Evolutionary conservation across 2,888 invertebrate species (phyloP).

Genomic region (Orthosia gracilis): DNA sequence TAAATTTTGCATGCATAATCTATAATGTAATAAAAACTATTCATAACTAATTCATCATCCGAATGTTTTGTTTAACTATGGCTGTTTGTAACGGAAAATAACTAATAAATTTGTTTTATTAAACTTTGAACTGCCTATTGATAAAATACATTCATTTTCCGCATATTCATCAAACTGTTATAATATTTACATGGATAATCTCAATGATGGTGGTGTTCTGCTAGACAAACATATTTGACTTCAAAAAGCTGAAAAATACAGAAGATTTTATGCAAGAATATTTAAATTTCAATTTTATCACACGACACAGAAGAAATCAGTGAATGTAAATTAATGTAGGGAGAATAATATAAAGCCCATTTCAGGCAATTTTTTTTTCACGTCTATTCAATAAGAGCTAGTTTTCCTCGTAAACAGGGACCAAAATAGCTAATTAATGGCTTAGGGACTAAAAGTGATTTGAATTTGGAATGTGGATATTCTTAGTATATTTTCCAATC

Average conservation of each 20-base stretch:
- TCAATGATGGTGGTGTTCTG: not conserved
- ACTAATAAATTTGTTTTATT: not conserved
- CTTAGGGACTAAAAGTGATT: no score
- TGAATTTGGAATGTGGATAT: no score
- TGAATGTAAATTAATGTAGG: no score
- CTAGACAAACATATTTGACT: not conserved
- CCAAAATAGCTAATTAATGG: no score
- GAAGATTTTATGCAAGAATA: no score
- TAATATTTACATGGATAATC: not conserved
- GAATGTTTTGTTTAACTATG: not conserved
- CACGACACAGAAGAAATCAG: no score
- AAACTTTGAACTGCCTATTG: not conserved
- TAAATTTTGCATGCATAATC: constrained; percentile 34
- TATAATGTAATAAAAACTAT: not conserved
- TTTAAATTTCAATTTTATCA: no score
- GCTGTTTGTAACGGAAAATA: not conserved
- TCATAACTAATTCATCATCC: not conserved
- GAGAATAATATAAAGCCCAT: no score
- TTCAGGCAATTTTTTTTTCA: no score
- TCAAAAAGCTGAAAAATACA: not conserved
- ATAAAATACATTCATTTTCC: not conserved
- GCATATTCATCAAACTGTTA: not conserved
- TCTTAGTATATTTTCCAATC: no score
- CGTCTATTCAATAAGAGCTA: no score
- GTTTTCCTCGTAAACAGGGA: no score